Percentiles rank a stretch among this genome's conserved stretches.
These are phyloP conservation scores for Ceratosolen fusciceps DNA, from an alignment of 1,140 invertebrate genomes.

Conservation along the genomic window DNA sequence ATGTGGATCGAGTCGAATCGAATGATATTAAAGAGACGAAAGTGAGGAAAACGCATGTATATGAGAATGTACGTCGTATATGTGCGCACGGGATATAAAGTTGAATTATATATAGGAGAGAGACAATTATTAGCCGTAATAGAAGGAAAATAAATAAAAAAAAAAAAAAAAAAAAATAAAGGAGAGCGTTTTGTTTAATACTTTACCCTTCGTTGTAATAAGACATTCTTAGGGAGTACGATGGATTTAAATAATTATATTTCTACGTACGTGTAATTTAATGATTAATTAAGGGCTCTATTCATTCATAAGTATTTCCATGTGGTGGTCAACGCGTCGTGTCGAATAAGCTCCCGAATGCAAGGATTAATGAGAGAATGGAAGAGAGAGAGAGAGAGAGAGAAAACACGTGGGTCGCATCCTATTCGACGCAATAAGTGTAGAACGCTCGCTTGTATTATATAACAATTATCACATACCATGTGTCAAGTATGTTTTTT, in stretches of 20 bases:
- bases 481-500: slow-evolving; percentile 69
- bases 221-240: slow-evolving; percentile 60
- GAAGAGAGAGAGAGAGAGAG: too few species aligned
- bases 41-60: slow-evolving; percentile 11
- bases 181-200: slow-evolving; percentile 61
- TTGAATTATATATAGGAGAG: neutral
- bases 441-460: slow-evolving; percentile 67
- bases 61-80: slow-evolving; percentile 19
- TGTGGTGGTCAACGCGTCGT: slow-evolving; percentile 61
- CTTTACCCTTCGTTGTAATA: slow-evolving; percentile 65
- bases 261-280: slow-evolving; percentile 66
- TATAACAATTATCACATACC: slow-evolving; percentile 66
- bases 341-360: slow-evolving; percentile 59
- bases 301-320: slow-evolving; percentile 60
- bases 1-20: neutral
- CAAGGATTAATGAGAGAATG: too few species aligned
- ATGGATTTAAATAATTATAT: slow-evolving; percentile 69
- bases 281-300: slow-evolving; percentile 61
- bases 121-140: slow-evolving; percentile 49
- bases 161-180: slow-evolving; percentile 40
- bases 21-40: slow-evolving; percentile 8
- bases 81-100: slow-evolving; percentile 10
- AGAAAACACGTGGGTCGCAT: too few species aligned
- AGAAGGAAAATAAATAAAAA: slow-evolving; percentile 36
- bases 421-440: slow-evolving; percentile 64